Base-by-base conservation (phyloP, 1,140 invertebrate species). In the Vanessa tameamea region DNA sequence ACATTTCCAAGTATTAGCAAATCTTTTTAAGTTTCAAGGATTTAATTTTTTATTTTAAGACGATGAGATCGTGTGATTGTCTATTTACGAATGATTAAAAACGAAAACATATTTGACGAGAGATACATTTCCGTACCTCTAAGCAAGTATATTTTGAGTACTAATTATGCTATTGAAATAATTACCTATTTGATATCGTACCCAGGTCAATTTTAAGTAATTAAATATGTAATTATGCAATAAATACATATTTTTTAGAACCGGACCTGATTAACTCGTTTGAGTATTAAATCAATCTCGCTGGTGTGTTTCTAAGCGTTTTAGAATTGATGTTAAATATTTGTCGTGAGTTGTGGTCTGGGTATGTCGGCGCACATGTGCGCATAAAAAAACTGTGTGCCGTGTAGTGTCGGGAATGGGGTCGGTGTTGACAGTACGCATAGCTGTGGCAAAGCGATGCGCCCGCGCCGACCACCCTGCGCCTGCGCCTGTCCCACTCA, bases 241-340 rank as follows among this genome's bases (percentile, higher is more conserved):
- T 11, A 9, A 43, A 0, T 43, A 43, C 7, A 8, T 11, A 47
- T 7, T 23, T 67, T 55, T 50, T 37, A 47, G 3, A 3, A n/a
- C 16, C 4, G 15, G 2, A 69, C 53, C 47, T 47, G 37, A 82
- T 86, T 83, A 77, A 83, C 80, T 79, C 75, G 82, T 85, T 75
- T 65, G 59, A 68, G 48, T 76, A 66, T 75, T 80, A 78, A 85
- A 85, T 84, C 78, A 85, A 83, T 88, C 81, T 85, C 78, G 77
- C 81, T 79, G 78, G 74, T 74, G 31, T 61, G 15, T 14, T 37
- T 87, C 81, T 88, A 89, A 90, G 82, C 84, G 83, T 84, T 90
- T 89, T 86, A 80, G 87, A 88, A 92, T 90, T 89, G 86, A 84
- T 86, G 88, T 80, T 82, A 92, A 92, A 92, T 92, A 92, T 91